Evolutionary conservation across 2,888 invertebrate genomes (phyloP), one percentile per base, ranked within the genome.

Genomic region (Bedellia somnulentella): DNA sequence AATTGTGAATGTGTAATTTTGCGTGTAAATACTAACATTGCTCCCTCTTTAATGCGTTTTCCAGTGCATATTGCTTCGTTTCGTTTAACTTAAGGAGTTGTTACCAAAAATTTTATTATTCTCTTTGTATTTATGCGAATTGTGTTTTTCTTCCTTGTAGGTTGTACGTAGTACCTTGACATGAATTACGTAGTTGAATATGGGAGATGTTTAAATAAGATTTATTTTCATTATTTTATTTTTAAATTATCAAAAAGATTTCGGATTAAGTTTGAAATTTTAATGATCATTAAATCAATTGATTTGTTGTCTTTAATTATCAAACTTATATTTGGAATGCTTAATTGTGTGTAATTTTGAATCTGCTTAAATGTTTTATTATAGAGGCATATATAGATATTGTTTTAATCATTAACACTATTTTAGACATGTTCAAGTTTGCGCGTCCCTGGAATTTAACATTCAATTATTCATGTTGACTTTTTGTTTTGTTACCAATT

Each of bases 101-200:
- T 75, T 75, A 75, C 75, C 75, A 75, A 75, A 75, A 73, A 75
- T 73, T 36, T 28, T 36, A 31, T 34, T 33, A 30, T 31, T 26
- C 21, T 25, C 3, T 62, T 64, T 64, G 52, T 71, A 71, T 70
- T 71, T 64, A 61, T 61, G 56, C 47, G 49, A 52, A 52, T 50
- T 22, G 33, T 29, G 15, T 15, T 11, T n/a, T n/a, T n/a, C n/a
- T n/a, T 40, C 34, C 39, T 45, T 50, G 47, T 49, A n/a, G n/a
- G n/a, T n/a, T n/a, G n/a, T n/a, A n/a, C n/a, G n/a, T n/a, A n/a
- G n/a, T n/a, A n/a, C 52, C 45, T 53, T 52, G 49, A 49, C 49
- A 49, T 50, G 48, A 50, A 29, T 25, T 15, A 41, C 35, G 39
- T 43, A 44, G 38, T 38, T 39, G 41, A 48, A 15, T 43, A 40